These are phyloP conservation scores for Vireo griseus DNA, from an alignment of 2,797 vertebrate species.

Conservation along the genomic window DNA sequence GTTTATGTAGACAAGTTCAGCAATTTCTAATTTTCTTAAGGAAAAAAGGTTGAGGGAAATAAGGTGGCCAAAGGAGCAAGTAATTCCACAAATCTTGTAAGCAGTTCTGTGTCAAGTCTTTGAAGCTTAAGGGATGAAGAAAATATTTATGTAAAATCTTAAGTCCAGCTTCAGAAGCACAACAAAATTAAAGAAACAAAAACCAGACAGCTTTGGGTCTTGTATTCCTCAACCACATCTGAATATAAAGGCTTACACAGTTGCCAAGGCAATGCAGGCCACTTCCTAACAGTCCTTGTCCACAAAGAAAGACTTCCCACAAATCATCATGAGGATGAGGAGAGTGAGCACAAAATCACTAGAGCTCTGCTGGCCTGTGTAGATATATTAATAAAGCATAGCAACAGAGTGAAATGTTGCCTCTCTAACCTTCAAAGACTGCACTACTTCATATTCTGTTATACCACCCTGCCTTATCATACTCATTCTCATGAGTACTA, in stretches of 20 bases:
- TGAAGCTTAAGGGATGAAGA: neutral
- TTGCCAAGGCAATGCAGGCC: neutral
- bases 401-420: neutral
- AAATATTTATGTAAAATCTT: neutral
- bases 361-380: neutral
- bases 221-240: neutral
- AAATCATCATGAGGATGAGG: accelerated
- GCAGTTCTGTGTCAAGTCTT: neutral
- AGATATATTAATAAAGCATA: neutral
- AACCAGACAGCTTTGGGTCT: neutral
- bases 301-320: neutral
- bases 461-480: neutral
- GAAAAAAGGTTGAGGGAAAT: neutral
- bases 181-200: neutral
- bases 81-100: neutral
- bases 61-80: neutral
- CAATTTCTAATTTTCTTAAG: neutral
- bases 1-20: neutral
- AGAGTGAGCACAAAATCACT: neutral
- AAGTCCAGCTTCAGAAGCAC: neutral
- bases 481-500: neutral
- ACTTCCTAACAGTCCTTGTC: neutral
- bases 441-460: neutral
- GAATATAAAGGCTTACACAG: neutral
- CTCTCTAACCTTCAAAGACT: neutral